A percentile compares a stretch with the other conserved stretches of the same genome.
These are phyloP conservation scores for Hippocampus guttulatus DNA, from an alignment of 2,113 vertebrate genomes.

Conservation along the genomic window DNA sequence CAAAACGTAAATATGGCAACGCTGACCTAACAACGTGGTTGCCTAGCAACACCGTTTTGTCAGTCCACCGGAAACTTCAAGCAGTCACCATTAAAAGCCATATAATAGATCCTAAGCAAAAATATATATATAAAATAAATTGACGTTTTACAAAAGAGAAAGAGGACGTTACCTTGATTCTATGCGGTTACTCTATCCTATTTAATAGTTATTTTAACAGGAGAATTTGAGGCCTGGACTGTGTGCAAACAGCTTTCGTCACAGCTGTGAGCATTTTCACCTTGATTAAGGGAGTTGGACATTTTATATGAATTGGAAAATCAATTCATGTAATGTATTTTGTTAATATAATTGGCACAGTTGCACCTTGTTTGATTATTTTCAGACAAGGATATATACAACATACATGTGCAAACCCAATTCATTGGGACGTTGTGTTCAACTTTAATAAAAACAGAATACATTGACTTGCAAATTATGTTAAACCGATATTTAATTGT, in stretches of 20 bases:
- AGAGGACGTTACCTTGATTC: not conserved
- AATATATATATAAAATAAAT: not conserved
- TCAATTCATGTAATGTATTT: not conserved
- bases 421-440: no score
- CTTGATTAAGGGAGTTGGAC: not conserved
- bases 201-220: not conserved
- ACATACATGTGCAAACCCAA: no score
- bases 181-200: not conserved
- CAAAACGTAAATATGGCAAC: not conserved
- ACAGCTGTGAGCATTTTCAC: not conserved
- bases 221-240: not conserved
- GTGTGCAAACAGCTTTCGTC: not conserved
- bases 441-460: no score
- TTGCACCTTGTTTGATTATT: no score
- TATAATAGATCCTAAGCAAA: not conserved
- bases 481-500: no score
- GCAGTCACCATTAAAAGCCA: not conserved
- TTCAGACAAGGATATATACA: no score
- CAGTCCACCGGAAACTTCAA: not conserved
- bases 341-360: no score
- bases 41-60: conserved; percentile 1
- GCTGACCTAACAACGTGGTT: conserved; percentile 11
- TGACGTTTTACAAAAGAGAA: not conserved
- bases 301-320: not conserved
- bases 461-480: no score